These are phyloP conservation scores for Labia minor DNA, from an alignment of 2,888 invertebrate species.

Conservation along the genomic window DNA sequence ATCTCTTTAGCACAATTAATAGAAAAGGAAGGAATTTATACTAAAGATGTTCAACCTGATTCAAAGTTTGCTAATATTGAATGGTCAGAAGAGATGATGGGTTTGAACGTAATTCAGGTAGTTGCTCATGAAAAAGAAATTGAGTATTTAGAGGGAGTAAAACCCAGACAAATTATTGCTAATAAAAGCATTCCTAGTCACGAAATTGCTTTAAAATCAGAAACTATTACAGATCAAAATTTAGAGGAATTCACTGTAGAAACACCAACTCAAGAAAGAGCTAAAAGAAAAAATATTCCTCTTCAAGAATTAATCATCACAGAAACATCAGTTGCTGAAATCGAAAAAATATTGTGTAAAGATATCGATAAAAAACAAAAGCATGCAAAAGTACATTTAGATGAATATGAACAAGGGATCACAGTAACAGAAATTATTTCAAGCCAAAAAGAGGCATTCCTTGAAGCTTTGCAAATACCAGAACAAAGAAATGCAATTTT, in stretches of 20 bases:
- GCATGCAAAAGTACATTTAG: constrained; percentile 24
- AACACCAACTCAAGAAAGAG: constrained; percentile 25
- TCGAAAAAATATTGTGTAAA: constrained; percentile 24
- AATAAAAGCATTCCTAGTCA: constrained; percentile 22
- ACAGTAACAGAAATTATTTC: constrained; percentile 30
- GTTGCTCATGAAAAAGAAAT: constrained; percentile 33
- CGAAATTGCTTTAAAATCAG: constrained; percentile 26
- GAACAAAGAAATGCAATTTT: constrained; percentile 28
- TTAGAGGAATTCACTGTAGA: constrained; percentile 18
- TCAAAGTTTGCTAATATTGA: constrained; percentile 34
- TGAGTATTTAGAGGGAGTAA: constrained; percentile 28
- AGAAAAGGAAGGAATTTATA: constrained; percentile 30
- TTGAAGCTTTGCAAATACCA: constrained; percentile 27
- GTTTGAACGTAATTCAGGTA: constrained; percentile 33
- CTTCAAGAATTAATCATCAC: constrained; percentile 26
- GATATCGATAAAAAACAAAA: constrained; percentile 24
- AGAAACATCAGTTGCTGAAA: constrained; percentile 27
- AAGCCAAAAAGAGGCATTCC: constrained; percentile 30
- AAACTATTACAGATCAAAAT: constrained; percentile 24
- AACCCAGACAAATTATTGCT: constrained; percentile 25
- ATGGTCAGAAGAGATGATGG: constrained; percentile 32
- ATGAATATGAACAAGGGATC: constrained; percentile 25
- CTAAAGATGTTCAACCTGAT: constrained; percentile 32
- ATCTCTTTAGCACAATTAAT: constrained; percentile 28
- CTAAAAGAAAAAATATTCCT: constrained; percentile 26